Conservation (phyloP, 2,797 vertebrate species). For the Clarias fuscus region DNA sequence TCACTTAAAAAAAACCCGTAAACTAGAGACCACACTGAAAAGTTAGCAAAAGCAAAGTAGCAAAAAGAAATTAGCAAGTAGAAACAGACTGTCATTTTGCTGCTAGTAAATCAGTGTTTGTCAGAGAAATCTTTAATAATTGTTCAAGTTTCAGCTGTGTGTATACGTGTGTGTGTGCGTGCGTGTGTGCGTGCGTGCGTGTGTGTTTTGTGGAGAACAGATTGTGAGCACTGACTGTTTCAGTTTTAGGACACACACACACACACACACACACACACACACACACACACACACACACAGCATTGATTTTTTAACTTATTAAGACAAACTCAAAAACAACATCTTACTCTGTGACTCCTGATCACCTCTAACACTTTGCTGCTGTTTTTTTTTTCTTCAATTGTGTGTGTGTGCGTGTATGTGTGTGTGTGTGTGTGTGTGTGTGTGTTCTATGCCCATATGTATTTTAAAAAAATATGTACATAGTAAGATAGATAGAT, state of each 20-base stretch:
- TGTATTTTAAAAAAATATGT: neutral
- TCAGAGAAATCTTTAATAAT: neutral
- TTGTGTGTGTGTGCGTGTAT: neutral
- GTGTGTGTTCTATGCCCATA: neutral
- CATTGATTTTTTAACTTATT: constrained; percentile 36
- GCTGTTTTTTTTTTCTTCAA: neutral
- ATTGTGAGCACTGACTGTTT: neutral
- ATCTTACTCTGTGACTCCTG: constrained; percentile 30
- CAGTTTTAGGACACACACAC: neutral
- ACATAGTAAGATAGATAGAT: neutral
- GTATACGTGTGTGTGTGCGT: neutral
- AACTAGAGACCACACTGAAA: neutral
- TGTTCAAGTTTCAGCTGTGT: neutral
- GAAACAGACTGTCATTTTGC: neutral
- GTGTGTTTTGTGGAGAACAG: neutral
- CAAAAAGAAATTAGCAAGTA: neutral
- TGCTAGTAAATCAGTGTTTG: neutral
- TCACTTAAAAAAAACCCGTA: neutral
- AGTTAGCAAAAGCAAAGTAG: neutral
- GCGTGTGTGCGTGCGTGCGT: neutral
- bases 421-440: neutral
- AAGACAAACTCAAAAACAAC: constrained; percentile 17
- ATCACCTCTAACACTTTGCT: neutral
- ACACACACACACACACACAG: neutral
- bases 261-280: neutral